Percentiles rank a stretch among this genome's conserved stretches.
Evolutionary conservation across 2,797 vertebrate species (phyloP).

Genomic region (Rhinatrema bivittatum): DNA sequence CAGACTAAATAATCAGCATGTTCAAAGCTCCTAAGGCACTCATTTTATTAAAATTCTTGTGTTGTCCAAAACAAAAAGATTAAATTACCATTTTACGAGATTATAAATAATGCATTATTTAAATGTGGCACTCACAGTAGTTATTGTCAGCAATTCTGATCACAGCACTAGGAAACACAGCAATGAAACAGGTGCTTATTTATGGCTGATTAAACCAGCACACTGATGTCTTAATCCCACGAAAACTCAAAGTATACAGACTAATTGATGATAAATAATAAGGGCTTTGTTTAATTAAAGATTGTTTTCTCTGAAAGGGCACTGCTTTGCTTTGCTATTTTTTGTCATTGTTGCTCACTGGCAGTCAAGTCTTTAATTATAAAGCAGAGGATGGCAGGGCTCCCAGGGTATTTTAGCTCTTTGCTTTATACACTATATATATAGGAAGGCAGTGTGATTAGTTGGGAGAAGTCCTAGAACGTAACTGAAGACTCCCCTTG

Average conservation of each 20-base stretch:
- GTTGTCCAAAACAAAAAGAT: too few relatives aligned
- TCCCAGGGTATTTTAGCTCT: too few relatives aligned
- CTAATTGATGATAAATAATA: slow-evolving; percentile 16
- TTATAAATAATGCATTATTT: slow-evolving; percentile 15
- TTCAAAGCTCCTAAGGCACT: too few relatives aligned
- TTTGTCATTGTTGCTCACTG: slow-evolving; percentile 21
- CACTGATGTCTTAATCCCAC: slow-evolving; percentile 8
- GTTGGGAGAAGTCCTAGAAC: too few relatives aligned
- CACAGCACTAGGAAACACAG: slow-evolving; percentile 11
- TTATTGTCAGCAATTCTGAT: slow-evolving; percentile 4
- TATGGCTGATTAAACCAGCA: not conserved
- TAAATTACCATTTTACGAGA: too few relatives aligned
- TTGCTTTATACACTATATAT: too few relatives aligned
- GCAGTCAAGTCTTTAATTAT: slow-evolving; percentile 24
- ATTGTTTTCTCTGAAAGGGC: slow-evolving; percentile 20
- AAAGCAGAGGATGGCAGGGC: too few relatives aligned
- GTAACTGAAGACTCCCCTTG: too few relatives aligned
- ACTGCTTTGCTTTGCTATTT: slow-evolving; percentile 13
- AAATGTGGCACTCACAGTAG: not conserved
- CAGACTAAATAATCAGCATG: too few relatives aligned
- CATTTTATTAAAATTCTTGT: too few relatives aligned
- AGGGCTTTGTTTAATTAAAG: slow-evolving; percentile 26
- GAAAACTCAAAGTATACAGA: slow-evolving; percentile 6
- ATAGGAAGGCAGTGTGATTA: too few relatives aligned
- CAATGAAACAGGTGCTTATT: slow-evolving; percentile 6